Percentiles rank a stretch among this genome's conserved stretches.
phyloP scores from a whole-genome alignment of 2,113 vertebrate genomes.

The Corvus cornix region DNA sequence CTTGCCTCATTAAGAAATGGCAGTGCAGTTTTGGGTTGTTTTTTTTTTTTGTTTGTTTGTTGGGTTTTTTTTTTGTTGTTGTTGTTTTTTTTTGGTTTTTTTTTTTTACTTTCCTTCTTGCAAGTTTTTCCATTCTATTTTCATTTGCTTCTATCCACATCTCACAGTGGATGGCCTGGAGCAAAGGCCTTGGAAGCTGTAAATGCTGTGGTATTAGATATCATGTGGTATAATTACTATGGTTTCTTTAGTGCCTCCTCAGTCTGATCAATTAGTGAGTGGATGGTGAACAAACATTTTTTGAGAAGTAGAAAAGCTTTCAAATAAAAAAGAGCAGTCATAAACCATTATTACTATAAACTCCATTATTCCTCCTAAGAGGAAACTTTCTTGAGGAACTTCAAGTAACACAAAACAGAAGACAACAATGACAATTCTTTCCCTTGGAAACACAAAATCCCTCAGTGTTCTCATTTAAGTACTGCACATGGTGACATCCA shows the following conservation, averaged over 20 bases:
- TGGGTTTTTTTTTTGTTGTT: background rate
- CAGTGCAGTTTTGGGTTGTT: background rate
- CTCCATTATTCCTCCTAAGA: background rate
- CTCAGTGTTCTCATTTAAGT: conserved; percentile 41
- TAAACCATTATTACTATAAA: background rate
- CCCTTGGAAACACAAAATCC: conserved; percentile 22
- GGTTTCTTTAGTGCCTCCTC: background rate
- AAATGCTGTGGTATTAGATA: background rate
- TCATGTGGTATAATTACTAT: background rate
- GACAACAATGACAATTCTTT: conserved; percentile 9
- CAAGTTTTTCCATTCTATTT: background rate
- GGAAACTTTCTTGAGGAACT: conserved; percentile 3
- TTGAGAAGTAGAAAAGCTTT: background rate
- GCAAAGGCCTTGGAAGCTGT: background rate
- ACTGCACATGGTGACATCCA: background rate
- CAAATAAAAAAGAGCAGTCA: background rate
- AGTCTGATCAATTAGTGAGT: background rate
- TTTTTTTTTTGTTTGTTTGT: background rate
- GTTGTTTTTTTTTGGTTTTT: background rate
- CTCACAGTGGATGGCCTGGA: background rate
- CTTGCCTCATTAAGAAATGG: background rate
- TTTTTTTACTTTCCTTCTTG: background rate
- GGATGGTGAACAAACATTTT: background rate
- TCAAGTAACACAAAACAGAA: conserved; percentile 13
- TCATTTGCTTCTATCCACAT: background rate